Percentiles rank a stretch among this genome's conserved stretches.
Conservation (phyloP, 2,113 vertebrate genomes). For the Gadus chalcogrammus region DNA sequence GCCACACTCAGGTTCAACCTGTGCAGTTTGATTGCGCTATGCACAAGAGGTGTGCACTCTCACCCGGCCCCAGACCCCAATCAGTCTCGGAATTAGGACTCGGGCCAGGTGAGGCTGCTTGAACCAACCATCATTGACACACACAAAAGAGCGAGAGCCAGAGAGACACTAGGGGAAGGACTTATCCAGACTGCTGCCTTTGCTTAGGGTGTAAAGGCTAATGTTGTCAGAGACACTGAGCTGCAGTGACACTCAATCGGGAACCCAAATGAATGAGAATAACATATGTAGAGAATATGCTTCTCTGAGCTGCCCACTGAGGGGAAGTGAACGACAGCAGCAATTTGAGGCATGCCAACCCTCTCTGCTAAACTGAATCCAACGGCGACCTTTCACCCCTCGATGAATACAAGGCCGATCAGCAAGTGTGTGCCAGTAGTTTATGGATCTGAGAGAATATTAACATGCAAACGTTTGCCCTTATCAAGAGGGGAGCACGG, state of each 20-base stretch:
- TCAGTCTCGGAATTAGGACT: no score
- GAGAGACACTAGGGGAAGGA: not conserved
- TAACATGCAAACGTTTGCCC: no score
- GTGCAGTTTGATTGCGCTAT: no score
- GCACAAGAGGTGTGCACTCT: no score
- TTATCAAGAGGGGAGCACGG: not conserved
- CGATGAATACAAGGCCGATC: constrained; percentile 7
- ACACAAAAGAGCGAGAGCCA: not conserved
- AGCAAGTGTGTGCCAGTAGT: constrained; percentile 26
- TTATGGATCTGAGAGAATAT: constrained; percentile 4
- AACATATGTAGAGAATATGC: constrained; percentile 32
- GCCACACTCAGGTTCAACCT: no score
- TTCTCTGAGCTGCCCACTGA: constrained; percentile 21
- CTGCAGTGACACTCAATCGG: constrained; percentile 44
- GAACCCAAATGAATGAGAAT: constrained; percentile 49
- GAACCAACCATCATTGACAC: not conserved
- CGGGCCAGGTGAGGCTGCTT: no score
- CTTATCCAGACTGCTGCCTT: not conserved
- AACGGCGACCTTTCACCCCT: constrained; percentile 41
- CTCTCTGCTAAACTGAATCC: constrained; percentile 43
- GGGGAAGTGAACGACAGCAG: constrained; percentile 31
- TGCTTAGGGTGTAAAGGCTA: constrained; percentile 25
- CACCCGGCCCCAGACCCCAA: no score
- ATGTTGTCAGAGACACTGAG: constrained; percentile 32
- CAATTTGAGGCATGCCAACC: constrained; percentile 34